Base-by-base conservation (phyloP, 2,113 vertebrate species). In the Trinectes maculatus region DNA sequence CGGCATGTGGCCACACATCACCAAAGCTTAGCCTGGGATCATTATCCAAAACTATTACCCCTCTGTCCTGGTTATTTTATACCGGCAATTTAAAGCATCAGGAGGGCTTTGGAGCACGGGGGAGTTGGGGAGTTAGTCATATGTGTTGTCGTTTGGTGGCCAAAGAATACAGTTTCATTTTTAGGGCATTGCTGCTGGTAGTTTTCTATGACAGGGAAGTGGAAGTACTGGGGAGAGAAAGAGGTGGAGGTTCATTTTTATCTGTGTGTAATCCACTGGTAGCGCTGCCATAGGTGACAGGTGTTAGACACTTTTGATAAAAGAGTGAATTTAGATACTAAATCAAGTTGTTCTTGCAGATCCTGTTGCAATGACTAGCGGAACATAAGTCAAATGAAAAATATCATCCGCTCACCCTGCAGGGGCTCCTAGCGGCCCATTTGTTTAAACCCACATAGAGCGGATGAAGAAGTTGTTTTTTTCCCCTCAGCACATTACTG, bases 21-120 rank as follows among this genome's bases (percentile, higher is more conserved):
- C 77, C 72, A 66, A 65, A 83, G 79, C 86, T 66, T 71, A 76
- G 80, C 64, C 70, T 70, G 26, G 77, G 87, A 85, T 86, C 81
- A 87, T 89, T 89, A 89, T 87, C 73, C 87, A 71, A 80, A 86
- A 85, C 79, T 74, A 89, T 87, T 82, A 82, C 79, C 80, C 74
- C 78, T 60, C 81, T 79, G 77, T 69, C 87, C 74, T 52, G 55
- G 57, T 46, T 39, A 71, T 81, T 85, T 88, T 60, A 77, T 51
- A 75, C 40, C 61, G 57, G 67, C 76, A 63, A 82, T 80, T 74
- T 73, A 76, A 74, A 59, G 51, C 43, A 71, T 46, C 40, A 26
- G 62, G 61, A 69, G 34, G 46, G 33, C 24, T 63, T 59, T 26
- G 21, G 59, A 71, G 73, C 73, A 69, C 40, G 49, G n/a, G 15